These are phyloP conservation scores for Epistrophe grossulariae DNA, from an alignment of 2,888 invertebrate species.

Conservation along the genomic window DNA sequence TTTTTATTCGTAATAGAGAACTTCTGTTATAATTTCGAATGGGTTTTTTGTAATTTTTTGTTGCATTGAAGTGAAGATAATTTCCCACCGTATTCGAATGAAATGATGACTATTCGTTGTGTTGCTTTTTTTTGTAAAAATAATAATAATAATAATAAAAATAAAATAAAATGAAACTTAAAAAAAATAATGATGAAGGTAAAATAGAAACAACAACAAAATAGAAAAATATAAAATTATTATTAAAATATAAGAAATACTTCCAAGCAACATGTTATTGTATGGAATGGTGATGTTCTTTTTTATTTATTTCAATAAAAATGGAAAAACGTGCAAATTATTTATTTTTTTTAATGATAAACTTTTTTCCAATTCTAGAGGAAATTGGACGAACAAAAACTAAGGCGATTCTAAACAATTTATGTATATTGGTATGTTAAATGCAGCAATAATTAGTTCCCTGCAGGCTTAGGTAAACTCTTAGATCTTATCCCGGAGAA, in stretches of 20 bases:
- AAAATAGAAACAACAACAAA: slow-evolving; percentile 47
- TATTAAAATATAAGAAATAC: slow-evolving; percentile 65
- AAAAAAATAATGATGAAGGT: slow-evolving; percentile 21
- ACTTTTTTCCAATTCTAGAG: no score
- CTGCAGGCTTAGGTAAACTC: no score
- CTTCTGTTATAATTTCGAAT: slow-evolving; percentile 39
- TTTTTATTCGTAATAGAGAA: slow-evolving; percentile 16
- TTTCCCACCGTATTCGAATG: slow-evolving; percentile 75
- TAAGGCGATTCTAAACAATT: no score
- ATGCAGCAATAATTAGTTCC: no score
- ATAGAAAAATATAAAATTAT: slow-evolving; percentile 49
- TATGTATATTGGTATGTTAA: no score
- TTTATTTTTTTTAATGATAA: background rate
- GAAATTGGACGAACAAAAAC: no score
- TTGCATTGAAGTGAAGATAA: slow-evolving; percentile 74
- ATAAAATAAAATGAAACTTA: slow-evolving; percentile 24
- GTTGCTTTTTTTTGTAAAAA: slow-evolving; percentile 72
- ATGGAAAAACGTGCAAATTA: slow-evolving; percentile 57
- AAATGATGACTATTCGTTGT: slow-evolving; percentile 73
- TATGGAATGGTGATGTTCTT: slow-evolving; percentile 73
- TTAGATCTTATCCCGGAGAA: no score
- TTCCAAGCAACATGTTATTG: slow-evolving; percentile 68
- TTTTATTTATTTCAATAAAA: slow-evolving; percentile 76
- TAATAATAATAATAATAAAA: slow-evolving; percentile 47
- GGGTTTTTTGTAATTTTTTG: slow-evolving; percentile 51